Conservation (phyloP, 2,888 invertebrate species). For the Augiades crinisus region DNA sequence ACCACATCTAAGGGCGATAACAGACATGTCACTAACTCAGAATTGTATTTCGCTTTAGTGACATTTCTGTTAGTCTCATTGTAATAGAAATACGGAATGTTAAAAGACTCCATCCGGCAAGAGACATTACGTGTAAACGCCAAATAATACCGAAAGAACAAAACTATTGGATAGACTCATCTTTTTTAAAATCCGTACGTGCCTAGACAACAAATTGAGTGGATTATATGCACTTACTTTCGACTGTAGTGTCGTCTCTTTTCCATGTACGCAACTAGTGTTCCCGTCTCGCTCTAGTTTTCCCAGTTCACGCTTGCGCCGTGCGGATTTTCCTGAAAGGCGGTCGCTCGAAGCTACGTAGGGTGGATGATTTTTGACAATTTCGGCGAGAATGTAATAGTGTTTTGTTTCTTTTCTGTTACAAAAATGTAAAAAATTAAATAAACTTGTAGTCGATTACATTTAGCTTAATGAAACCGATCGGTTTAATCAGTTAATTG, state of each 20-base stretch:
- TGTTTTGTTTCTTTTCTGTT: background rate
- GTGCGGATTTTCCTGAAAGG: constrained; percentile 63
- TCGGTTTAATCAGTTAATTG: no score
- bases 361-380: constrained; percentile 34
- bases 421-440: background rate
- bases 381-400: background rate
- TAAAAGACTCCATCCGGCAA: background rate
- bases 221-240: constrained; percentile 62
- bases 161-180: constrained; percentile 18
- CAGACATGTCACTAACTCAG: no score
- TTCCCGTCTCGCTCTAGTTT: constrained; percentile 52
- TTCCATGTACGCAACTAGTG: constrained; percentile 39
- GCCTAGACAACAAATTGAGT: constrained; percentile 64
- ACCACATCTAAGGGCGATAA: no score
- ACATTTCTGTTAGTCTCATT: no score
- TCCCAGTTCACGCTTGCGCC: constrained; percentile 67
- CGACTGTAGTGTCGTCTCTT: constrained; percentile 41
- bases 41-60: no score
- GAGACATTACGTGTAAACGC: background rate
- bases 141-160: constrained; percentile 8
- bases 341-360: constrained; percentile 69
- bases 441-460: no score
- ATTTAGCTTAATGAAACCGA: no score
- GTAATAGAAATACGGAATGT: background rate
- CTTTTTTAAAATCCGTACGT: constrained; percentile 60